Conservation (phyloP, 2,113 vertebrate genomes). For the Chamaetylas fuelleborni region DNA sequence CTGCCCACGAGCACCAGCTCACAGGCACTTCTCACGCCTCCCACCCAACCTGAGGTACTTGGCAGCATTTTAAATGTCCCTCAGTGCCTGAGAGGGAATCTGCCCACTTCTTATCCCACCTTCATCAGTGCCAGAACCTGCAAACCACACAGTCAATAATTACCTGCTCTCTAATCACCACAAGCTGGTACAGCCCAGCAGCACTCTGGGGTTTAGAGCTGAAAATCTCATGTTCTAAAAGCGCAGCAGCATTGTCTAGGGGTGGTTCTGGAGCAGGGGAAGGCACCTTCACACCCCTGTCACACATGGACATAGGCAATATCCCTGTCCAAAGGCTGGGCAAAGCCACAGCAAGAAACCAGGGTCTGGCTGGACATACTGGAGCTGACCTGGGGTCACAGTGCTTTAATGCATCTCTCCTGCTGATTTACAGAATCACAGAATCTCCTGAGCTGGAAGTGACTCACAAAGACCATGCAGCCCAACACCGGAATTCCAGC, state of each 20-base stretch:
- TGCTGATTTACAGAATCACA: background rate
- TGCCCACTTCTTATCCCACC: background rate
- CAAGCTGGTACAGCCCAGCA: background rate
- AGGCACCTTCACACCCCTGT: background rate
- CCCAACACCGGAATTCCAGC: background rate
- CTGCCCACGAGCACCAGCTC: background rate
- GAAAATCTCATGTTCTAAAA: background rate
- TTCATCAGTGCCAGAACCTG: background rate
- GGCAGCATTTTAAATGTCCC: background rate
- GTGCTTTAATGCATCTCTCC: background rate
- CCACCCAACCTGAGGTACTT: background rate
- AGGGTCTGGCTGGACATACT: background rate
- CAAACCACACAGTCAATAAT: background rate
- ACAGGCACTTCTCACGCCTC: background rate
- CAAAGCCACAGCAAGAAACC: accelerated
- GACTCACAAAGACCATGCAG: background rate
- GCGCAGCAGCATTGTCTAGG: background rate
- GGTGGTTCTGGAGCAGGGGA: background rate
- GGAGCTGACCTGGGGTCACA: background rate
- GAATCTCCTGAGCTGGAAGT: background rate
- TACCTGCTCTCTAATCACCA: background rate
- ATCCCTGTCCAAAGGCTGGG: background rate
- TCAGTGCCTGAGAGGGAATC: background rate
- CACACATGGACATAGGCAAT: accelerated
- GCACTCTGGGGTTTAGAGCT: background rate